Conservation (phyloP, 2,113 vertebrate genomes). For the Labeo catla region DNA sequence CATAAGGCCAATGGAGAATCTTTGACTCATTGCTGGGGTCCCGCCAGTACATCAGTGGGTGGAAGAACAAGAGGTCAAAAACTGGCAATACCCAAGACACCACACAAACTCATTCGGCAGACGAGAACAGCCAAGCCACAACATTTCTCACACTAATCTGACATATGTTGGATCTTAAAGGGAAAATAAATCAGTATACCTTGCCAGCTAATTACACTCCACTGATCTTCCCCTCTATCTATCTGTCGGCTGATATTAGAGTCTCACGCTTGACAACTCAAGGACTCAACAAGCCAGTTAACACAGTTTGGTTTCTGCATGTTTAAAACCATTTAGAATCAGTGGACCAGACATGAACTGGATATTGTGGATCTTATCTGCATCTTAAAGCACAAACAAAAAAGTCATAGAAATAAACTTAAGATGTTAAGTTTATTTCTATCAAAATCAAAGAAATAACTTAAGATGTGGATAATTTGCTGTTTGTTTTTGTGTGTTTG, state of each 20-base stretch:
- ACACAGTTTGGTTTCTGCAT: constrained; percentile 29
- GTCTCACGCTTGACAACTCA: constrained; percentile 53
- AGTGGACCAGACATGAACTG: neutral
- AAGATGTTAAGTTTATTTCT: too few species aligned
- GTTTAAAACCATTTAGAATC: constrained; percentile 25
- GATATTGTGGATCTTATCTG: constrained; percentile 57
- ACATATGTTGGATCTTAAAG: constrained; percentile 4
- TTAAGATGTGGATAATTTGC: constrained; percentile 54
- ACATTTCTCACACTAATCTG: constrained; percentile 23
- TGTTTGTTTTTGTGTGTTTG: constrained; percentile 58
- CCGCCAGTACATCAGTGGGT: constrained; percentile 34
- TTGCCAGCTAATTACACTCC: constrained; percentile 17
- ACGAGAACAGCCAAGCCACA: neutral
- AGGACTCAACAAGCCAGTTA: constrained; percentile 61
- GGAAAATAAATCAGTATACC: constrained; percentile 22
- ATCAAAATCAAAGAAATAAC: constrained; percentile 41
- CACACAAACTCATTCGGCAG: neutral
- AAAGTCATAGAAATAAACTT: constrained; percentile 42
- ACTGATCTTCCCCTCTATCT: constrained; percentile 33
- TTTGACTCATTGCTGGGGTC: constrained; percentile 21
- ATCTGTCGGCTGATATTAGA: constrained; percentile 36
- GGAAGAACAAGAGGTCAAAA: constrained; percentile 23
- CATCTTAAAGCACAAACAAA: constrained; percentile 45
- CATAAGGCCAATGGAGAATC: neutral
- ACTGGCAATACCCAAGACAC: constrained; percentile 8